phyloP scores from a whole-genome alignment of 2,113 vertebrate species.

The Oreotrochilus melanogaster region DNA sequence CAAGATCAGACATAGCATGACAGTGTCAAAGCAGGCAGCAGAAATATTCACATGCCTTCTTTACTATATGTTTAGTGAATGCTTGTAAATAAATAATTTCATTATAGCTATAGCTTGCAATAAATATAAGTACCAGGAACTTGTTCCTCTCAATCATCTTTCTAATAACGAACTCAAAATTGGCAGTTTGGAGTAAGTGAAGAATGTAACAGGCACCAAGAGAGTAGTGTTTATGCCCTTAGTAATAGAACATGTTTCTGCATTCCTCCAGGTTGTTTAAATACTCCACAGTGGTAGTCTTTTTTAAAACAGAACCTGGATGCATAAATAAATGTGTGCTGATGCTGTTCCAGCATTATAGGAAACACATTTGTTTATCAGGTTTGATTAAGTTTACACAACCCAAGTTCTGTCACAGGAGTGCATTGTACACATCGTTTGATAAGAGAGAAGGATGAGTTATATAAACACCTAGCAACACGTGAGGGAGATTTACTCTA shows the following conservation, averaged over 20 bases:
- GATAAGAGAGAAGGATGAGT: conserved; percentile 69
- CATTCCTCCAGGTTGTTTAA: not conserved
- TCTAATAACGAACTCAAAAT: not conserved
- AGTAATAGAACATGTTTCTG: not conserved
- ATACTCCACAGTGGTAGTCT: not conserved
- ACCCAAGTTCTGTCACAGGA: conserved; percentile 54
- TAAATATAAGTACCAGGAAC: not conserved
- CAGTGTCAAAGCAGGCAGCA: not conserved
- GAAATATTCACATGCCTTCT: not conserved
- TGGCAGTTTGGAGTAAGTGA: not conserved
- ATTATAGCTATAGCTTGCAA: not conserved
- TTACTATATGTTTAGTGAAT: not conserved
- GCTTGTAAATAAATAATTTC: not conserved
- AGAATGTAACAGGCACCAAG: not conserved
- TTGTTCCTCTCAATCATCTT: not conserved
- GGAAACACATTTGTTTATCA: conserved; percentile 55
- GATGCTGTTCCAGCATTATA: conserved; percentile 27
- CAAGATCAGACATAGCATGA: conserved; percentile 21
- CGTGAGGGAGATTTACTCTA: conserved; percentile 73
- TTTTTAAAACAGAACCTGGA: conserved; percentile 22
- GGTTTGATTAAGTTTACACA: conserved; percentile 35
- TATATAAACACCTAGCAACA: conserved; percentile 69
- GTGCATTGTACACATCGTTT: conserved; percentile 49
- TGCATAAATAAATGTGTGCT: conserved; percentile 16
- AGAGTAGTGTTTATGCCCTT: not conserved